Conservation (phyloP, 2,888 invertebrate genomes). For the Drosophila kambysellisi region DNA sequence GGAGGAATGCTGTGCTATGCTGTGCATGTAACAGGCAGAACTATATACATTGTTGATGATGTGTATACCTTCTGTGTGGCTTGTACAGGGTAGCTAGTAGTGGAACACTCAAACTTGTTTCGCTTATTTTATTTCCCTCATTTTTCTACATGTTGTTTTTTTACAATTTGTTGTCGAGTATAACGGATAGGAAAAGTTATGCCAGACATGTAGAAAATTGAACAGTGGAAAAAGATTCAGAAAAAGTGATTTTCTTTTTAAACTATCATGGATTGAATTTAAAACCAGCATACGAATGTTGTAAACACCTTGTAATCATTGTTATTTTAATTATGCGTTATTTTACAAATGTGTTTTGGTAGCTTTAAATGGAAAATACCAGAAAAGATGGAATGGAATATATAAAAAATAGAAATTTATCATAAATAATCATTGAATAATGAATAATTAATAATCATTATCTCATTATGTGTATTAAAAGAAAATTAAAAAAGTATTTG, state of each 20-base stretch:
- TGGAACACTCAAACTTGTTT: background rate
- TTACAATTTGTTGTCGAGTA: constrained; percentile 68
- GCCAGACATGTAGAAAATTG: constrained; percentile 42
- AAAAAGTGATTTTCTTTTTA: background rate
- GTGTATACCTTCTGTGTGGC: background rate
- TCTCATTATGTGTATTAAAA: background rate
- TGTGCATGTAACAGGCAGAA: background rate
- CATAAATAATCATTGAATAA: too few relatives aligned
- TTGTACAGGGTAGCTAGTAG: background rate
- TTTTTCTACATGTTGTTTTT: constrained; percentile 47
- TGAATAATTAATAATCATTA: background rate
- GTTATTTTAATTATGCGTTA: background rate
- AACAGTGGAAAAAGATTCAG: constrained; percentile 46
- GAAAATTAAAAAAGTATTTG: background rate
- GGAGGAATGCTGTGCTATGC: background rate
- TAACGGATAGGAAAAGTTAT: constrained; percentile 68
- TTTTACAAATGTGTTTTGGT: background rate
- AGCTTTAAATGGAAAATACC: background rate
- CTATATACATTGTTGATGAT: background rate
- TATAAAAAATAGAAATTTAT: too few relatives aligned
- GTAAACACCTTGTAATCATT: background rate
- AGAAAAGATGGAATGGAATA: background rate
- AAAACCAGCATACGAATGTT: background rate
- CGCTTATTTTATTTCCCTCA: constrained; percentile 48
- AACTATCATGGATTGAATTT: background rate